Evolutionary conservation across 2,797 vertebrate species (phyloP), one percentile per base, ranked within the genome.

Genomic region (Cercopithecus mitis): DNA sequence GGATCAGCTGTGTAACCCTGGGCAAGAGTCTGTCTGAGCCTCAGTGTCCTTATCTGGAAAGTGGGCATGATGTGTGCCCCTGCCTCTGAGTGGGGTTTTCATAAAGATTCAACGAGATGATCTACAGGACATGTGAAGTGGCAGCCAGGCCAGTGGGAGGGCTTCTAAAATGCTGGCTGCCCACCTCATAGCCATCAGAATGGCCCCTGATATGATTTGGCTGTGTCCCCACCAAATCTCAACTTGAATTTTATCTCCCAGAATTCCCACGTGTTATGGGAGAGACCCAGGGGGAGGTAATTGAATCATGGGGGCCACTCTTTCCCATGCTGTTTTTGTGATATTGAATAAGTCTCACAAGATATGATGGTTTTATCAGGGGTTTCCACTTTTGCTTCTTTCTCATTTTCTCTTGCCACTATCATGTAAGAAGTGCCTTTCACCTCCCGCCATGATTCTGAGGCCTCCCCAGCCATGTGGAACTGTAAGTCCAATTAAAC

Each of bases 1-100:
- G 7, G 39, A 1, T 27, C 36, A 3, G 83, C 79, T 67, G 5
- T 55, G 58, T 47, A 58, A 52, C 39, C 0, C 0, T 11, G 36
- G 72, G 52, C 83, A 43, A 10, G 58, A 55, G 52, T 22, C 4
- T 61, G 55, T 36, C 72, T 20, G 39, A 81, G 64, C 82, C 45
- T 92, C 45, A 4, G 17, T 11, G 57, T 55, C 12, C n/a, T 22
- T 79, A 3, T 90, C 93, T 64, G 11, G 43, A 22, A 45, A 20
- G 22, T 15, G 81, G 57, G 25, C 50, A 1, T 0, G 0, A 7
- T 1, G 45, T 8, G 6, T 9, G 67, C 30, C 57, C 47, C 76
- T 24, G 3, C 43, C 45, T 43, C 50, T n/a, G 41, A n/a, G 70
- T 6, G 33, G 27, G 8, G 8, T 1, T n/a, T 61, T 67, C n/a